phyloP scores from a whole-genome alignment of 2,113 vertebrate species.

The Podocnemis expansa region DNA sequence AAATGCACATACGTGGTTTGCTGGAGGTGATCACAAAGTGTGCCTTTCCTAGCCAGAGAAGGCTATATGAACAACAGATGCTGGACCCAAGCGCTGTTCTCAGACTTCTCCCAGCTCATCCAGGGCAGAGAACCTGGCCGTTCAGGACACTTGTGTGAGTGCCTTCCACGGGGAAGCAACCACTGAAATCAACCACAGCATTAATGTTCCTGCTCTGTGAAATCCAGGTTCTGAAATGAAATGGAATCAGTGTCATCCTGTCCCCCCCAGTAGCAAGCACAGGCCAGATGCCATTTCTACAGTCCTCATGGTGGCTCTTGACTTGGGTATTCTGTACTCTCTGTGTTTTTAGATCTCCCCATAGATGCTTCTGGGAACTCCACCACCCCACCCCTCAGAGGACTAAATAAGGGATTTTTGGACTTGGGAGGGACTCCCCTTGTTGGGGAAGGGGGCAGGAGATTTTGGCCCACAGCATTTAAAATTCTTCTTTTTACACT shows the following conservation, averaged over 20 bases:
- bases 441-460: background rate
- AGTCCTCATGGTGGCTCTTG: background rate
- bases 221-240: accelerated
- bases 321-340: accelerated
- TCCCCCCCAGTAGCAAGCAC: background rate
- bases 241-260: background rate
- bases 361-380: background rate
- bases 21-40: background rate
- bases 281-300: background rate
- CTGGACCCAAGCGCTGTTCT: background rate
- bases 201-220: accelerated
- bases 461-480: background rate
- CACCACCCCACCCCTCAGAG: background rate
- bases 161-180: background rate
- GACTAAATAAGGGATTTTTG: accelerated
- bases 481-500: background rate
- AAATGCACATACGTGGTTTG: conserved; percentile 29
- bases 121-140: background rate
- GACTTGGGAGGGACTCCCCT: background rate
- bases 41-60: background rate
- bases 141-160: accelerated
- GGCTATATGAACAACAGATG: accelerated
- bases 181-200: background rate
- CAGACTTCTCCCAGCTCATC: background rate
- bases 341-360: accelerated